Evolutionary conservation across 2,113 vertebrate genomes (phyloP).

Genomic region (Crotalus horridus): DNA sequence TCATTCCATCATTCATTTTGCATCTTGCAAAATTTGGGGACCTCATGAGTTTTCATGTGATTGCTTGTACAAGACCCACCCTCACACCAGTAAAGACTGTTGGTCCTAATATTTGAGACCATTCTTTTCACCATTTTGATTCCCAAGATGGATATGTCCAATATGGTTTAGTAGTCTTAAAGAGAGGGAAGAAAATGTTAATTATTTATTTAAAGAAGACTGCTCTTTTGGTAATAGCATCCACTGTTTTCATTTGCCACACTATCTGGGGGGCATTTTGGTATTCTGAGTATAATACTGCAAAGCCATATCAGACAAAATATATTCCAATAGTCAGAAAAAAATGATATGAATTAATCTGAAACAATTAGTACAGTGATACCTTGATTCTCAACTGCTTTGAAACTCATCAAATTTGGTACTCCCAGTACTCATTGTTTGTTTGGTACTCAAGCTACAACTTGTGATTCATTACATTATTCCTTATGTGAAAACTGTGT

Average conservation of each 20-base stretch:
- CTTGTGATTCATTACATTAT: background rate
- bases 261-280: slow-evolving; percentile 40
- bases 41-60: background rate
- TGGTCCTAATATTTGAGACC: background rate
- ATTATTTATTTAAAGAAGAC: background rate
- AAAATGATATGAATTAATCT: background rate
- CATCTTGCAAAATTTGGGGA: background rate
- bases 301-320: slow-evolving; percentile 38
- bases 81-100: background rate
- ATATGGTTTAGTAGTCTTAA: background rate
- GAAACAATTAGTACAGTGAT: background rate
- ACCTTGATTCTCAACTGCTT: background rate
- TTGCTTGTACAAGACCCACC: background rate
- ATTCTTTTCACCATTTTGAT: background rate
- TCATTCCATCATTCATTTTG: background rate
- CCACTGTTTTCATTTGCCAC: slow-evolving; percentile 31
- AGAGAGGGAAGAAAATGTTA: background rate
- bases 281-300: slow-evolving; percentile 32
- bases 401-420: background rate
- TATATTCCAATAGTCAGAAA: background rate
- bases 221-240: background rate
- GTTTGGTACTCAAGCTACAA: background rate
- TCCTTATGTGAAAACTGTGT: background rate
- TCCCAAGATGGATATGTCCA: background rate
- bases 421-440: background rate